Conservation (phyloP, 2,797 vertebrate species). For the Rhinoraja longicauda region DNA sequence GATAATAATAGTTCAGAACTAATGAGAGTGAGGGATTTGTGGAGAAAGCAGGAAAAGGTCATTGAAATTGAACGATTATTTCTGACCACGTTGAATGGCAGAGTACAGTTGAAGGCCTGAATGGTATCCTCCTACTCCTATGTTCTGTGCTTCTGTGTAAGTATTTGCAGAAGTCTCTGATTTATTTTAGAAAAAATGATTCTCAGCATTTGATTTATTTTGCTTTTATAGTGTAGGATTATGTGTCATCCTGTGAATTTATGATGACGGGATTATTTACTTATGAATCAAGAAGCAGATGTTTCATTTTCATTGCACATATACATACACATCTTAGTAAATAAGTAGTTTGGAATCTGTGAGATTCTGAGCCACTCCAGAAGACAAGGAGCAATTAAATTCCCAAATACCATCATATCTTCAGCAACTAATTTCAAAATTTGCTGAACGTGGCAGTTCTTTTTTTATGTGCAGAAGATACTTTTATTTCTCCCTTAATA, state of each 20-base stretch:
- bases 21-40: too few species aligned
- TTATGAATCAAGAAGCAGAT: background rate
- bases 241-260: background rate
- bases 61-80: too few species aligned
- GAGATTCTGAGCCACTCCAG: background rate
- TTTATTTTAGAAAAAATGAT: too few species aligned
- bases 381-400: background rate
- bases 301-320: background rate
- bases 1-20: too few species aligned
- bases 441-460: background rate
- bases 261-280: background rate
- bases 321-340: background rate
- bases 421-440: background rate
- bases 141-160: too few species aligned
- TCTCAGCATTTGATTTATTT: too few species aligned
- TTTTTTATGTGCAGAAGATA: background rate
- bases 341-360: background rate
- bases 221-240: background rate
- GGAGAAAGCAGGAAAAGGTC: too few species aligned
- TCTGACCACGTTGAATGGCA: too few species aligned
- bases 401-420: background rate
- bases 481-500: background rate
- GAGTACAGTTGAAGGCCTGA: too few species aligned
- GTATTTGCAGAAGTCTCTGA: too few species aligned
- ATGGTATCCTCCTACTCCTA: too few species aligned